Base-by-base conservation (phyloP, 2,797 vertebrate genomes). In the Otolemur crassicaudatus region DNA sequence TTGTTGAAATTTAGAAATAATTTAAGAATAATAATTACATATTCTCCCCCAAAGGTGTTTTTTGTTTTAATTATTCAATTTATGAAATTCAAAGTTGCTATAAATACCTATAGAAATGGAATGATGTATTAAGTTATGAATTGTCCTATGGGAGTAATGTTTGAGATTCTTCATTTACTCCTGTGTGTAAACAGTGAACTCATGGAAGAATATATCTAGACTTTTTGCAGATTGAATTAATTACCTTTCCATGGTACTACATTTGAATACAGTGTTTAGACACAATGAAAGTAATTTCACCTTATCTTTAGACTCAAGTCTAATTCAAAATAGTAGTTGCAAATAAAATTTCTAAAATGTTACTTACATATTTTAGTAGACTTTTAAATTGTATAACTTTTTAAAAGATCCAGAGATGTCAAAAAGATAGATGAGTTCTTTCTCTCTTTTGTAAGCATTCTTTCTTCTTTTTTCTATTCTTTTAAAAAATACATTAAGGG, bases 261-360 rank as follows among this genome's bases (percentile, higher is more conserved):
- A 70, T 73, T 80, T 80, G 31, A 92, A 79, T 67, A 53, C 23
- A 37, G 4, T 60, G 49, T 95, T 84, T 79, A 81, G 80, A 72
- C 53, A 67, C 14, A 88, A 60, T 19, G 84, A 77, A 81, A 63
- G 8, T 82, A 43, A 87, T 86, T 94, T 91, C 23, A 90, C 14
- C 17, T 81, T 69, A 92, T 16, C 23, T 8, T 87, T 79, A 94
- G 65, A 58, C 20, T 4, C 27, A 84, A 70, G 29, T 83, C 53
- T 85, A 75, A 75, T 70, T 20, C 37, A 91, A 90, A 79, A 87
- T n/a, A 91, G 11, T 43, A 80, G 4, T 16, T 96, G 40, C 46
- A 95, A 79, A 85, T 96, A 79, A 75, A 76, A 70, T 93, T 95
- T 13, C 60, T 91, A 37, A 93, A 82, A 37, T 65, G 27, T 22